These are phyloP conservation scores for Anolis apletophallus DNA, from an alignment of 2,797 vertebrate genomes.

Conservation along the genomic window DNA sequence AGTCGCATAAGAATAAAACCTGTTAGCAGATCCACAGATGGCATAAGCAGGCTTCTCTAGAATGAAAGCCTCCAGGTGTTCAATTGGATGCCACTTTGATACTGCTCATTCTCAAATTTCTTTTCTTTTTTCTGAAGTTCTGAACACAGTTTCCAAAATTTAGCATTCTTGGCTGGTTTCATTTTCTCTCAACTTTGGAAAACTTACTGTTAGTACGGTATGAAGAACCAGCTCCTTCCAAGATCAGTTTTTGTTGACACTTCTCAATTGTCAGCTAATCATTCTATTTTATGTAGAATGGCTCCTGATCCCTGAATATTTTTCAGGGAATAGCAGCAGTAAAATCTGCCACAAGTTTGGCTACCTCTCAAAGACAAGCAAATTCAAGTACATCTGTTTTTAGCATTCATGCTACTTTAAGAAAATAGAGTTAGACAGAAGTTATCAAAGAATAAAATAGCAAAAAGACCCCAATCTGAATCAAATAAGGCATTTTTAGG, in stretches of 20 bases:
- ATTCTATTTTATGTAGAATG: background rate
- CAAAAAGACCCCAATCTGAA: conserved; percentile 24
- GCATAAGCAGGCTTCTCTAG: background rate
- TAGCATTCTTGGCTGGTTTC: background rate
- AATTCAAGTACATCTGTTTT: too few relatives aligned
- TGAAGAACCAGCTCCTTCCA: background rate
- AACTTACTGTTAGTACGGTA: background rate
- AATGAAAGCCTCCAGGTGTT: background rate
- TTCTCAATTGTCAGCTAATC: background rate
- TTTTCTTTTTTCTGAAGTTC: background rate
- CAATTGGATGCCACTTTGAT: background rate
- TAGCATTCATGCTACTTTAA: background rate
- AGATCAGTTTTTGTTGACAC: background rate
- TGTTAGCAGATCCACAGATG: conserved; percentile 29
- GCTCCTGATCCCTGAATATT: background rate
- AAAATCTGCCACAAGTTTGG: background rate
- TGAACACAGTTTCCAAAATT: background rate
- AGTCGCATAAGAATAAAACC: conserved; percentile 27
- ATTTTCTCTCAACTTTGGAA: background rate
- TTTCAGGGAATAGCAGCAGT: conserved; percentile 18
- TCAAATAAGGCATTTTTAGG: conserved; percentile 17
- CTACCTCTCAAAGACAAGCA: background rate
- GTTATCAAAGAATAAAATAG: conserved; percentile 11
- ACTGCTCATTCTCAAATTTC: background rate
- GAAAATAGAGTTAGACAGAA: conserved; percentile 3